Evolutionary conservation across 2,797 vertebrate genomes (phyloP).

Genomic region (Epinephelus awoara): DNA sequence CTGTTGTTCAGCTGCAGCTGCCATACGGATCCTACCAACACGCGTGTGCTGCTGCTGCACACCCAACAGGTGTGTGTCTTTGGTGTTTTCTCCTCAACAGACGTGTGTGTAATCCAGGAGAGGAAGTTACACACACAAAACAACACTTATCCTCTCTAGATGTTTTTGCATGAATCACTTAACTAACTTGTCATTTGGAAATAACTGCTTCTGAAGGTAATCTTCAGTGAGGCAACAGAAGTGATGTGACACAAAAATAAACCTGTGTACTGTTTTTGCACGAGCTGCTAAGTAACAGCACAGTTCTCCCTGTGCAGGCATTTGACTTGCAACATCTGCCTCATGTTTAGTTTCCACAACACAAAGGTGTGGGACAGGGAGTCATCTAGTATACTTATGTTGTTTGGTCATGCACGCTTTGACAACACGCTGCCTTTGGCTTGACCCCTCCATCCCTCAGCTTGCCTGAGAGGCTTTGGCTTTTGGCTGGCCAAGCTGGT

Average conservation of each 20-base stretch:
- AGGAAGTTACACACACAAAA: conserved; percentile 18
- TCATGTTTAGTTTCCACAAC: conserved; percentile 34
- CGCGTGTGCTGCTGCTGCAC: conserved; percentile 49
- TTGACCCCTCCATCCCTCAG: conserved; percentile 21
- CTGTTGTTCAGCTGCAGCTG: conserved; percentile 79
- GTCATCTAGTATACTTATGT: conserved; percentile 12
- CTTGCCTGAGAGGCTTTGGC: conserved; percentile 54
- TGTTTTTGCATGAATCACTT: conserved; percentile 3
- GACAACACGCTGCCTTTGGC: conserved; percentile 21
- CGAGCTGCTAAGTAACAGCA: conserved; percentile 8
- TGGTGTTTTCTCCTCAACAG: conserved; percentile 34
- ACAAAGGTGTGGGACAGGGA: conserved; percentile 3
- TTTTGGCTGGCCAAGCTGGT: conserved; percentile 56
- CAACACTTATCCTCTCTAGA: conserved; percentile 6
- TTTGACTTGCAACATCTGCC: conserved; percentile 44
- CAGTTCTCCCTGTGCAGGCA: background rate
- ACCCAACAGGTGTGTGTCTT: conserved; percentile 65
- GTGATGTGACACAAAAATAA: conserved; percentile 21
- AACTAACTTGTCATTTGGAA: conserved; percentile 26
- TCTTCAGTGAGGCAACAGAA: background rate
- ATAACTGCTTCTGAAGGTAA: conserved; percentile 4
- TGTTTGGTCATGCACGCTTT: conserved; percentile 29
- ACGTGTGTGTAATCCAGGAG: conserved; percentile 30
- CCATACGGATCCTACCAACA: conserved; percentile 54
- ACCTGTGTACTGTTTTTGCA: conserved; percentile 8